Evolutionary conservation across 1,140 invertebrate species (phyloP), one percentile per base, ranked within the genome.

Genomic region (Atopsyche davidsoni): DNA sequence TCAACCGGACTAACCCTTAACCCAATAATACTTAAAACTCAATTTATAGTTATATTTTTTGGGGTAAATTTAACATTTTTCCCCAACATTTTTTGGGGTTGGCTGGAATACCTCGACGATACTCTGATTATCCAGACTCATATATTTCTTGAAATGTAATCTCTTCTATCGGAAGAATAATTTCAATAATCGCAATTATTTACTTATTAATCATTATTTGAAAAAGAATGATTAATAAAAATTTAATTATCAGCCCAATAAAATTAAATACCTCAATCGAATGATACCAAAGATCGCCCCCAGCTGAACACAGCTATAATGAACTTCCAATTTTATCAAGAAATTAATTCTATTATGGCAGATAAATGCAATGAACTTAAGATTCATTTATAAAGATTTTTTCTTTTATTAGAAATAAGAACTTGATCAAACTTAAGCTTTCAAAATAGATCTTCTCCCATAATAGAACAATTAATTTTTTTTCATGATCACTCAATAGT

Each of bases 41-140:
- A 78, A 70, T 79, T 80, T 69, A 59, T 69, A 49, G 60, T 58
- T 46, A 81, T 79, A 74, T 84, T 83, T 75, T 59, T 81, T 55
- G 78, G 81, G 47, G 78, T 84, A 57, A 85, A 86, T 75, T 56
- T 85, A 73, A 85, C 82, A 13, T 86, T 86, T 85, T 86, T 28
- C 82, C 82, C 16, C 79, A 85, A 73, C 81, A 86, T 75, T 87
- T 85, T 65, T 72, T 85, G 76, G 83, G 83, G 16, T 67, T 86
- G 72, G 72, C 70, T 32, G 83, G 83, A 1, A 85, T 86, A 70
- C 85, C 85, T 28, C 80, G 83, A 43, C 80, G 83, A 31, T 83
- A 83, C 56, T 78, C 78, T 25, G 83, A 87, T 67, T 87, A 85
- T 55, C 79, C 82, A 4, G 82, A 75, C 18, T 25, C 39, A 48